Conservation (phyloP, 2,797 vertebrate genomes). For the Eurystomus glaucurus region DNA sequence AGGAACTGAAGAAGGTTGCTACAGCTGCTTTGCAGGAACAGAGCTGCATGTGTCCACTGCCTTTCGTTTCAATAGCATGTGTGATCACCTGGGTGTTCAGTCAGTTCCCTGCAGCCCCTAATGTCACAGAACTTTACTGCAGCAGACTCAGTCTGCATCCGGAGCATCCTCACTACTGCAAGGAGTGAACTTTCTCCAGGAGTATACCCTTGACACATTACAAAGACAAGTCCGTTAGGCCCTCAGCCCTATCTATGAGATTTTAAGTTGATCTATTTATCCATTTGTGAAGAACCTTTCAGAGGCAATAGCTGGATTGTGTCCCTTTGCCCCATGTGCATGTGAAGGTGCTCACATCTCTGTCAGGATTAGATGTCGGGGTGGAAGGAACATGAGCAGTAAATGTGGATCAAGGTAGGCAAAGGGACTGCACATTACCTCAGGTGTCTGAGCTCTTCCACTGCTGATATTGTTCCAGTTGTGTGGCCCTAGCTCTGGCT, state of each 20-base stretch:
- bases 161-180: neutral
- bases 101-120: neutral
- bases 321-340: neutral
- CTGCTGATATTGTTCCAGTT: conserved; percentile 84
- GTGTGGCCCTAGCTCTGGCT: conserved; percentile 87
- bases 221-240: neutral
- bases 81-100: neutral
- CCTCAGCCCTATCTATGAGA: neutral
- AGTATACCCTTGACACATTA: neutral
- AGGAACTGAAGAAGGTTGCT: neutral
- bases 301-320: neutral
- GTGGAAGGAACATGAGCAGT: neutral
- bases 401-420: neutral
- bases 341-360: rapidly evolving
- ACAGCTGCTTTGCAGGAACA: neutral
- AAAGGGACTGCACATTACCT: conserved; percentile 66
- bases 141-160: neutral
- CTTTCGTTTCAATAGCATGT: neutral
- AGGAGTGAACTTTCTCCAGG: neutral
- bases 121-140: neutral
- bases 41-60: neutral
- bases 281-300: neutral
- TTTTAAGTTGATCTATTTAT: neutral
- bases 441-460: conserved; percentile 59
- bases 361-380: neutral